Percentiles rank a stretch among this genome's conserved stretches.
Evolutionary conservation across 2,797 vertebrate genomes (phyloP).

Genomic region (Chelmon rostratus): DNA sequence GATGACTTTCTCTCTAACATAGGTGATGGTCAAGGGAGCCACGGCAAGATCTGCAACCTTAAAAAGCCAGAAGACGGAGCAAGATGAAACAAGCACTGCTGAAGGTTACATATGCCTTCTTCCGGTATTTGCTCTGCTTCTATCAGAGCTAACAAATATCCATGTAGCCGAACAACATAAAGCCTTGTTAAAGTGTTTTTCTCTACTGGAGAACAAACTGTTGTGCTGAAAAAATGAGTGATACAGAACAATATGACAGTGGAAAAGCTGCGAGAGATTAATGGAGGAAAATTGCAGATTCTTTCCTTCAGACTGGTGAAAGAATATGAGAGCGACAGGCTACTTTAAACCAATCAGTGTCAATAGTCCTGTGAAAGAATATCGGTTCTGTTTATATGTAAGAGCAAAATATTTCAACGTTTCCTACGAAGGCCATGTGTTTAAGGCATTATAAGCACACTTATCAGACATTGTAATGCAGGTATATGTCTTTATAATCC

Average conservation of each 20-base stretch:
- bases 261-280: background rate
- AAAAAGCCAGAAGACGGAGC: background rate
- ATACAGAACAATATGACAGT: background rate
- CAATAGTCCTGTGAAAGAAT: background rate
- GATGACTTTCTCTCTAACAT: constrained; percentile 96
- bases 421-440: too few relatives aligned
- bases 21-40: constrained; percentile 97
- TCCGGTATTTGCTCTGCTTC: background rate
- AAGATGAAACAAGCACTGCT: background rate
- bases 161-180: background rate
- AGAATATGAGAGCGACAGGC: background rate
- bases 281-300: background rate
- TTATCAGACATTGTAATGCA: too few relatives aligned
- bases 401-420: background rate
- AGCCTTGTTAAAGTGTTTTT: background rate
- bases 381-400: background rate
- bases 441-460: too few relatives aligned
- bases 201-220: background rate
- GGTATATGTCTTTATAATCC: too few relatives aligned
- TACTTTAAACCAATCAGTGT: background rate
- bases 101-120: background rate
- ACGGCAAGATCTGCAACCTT: constrained; percentile 97
- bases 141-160: background rate
- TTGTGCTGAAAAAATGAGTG: background rate
- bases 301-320: background rate